Percentiles rank a stretch among this genome's conserved stretches.
These are phyloP conservation scores for Petrocephalus schoutedeni DNA, from an alignment of 2,797 vertebrate genomes.

Conservation along the genomic window DNA sequence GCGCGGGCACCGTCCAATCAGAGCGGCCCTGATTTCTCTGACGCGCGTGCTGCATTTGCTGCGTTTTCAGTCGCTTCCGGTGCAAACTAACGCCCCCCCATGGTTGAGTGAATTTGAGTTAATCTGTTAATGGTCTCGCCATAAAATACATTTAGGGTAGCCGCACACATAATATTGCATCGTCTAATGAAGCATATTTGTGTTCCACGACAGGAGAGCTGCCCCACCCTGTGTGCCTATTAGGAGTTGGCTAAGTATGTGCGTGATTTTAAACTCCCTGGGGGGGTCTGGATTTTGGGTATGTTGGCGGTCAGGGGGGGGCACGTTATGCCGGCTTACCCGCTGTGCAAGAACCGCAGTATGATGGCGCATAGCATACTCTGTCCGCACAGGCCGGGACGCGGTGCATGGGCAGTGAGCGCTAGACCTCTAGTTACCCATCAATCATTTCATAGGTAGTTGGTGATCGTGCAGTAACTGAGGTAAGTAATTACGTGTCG, in stretches of 20 bases:
- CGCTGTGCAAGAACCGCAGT: constrained; percentile 97
- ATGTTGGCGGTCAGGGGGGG: constrained; percentile 39
- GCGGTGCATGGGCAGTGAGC: not conserved
- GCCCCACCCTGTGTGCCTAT: not conserved
- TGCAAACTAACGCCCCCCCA: not conserved
- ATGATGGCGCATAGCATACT: constrained; percentile 99
- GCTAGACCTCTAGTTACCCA: not conserved
- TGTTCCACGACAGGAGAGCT: not conserved
- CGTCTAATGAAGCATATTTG: not conserved
- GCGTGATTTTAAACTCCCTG: not conserved
- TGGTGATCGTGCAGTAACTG: not conserved
- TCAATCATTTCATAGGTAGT: not conserved
- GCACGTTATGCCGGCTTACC: constrained; percentile 83
- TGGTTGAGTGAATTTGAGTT: not conserved
- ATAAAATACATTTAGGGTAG: constrained; percentile 45
- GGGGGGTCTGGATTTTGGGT: not conserved
- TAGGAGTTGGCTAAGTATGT: not conserved
- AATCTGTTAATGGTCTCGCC: constrained; percentile 45
- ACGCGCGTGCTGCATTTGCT: not conserved
- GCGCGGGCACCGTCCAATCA: not conserved
- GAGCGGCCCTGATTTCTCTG: not conserved
- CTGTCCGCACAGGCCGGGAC: constrained; percentile 27
- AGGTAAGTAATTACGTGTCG: not conserved
- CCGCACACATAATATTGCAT: not conserved
- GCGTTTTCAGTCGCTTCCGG: not conserved